phyloP scores from a whole-genome alignment of 2,797 vertebrate genomes.

The Chelon labrosus region DNA sequence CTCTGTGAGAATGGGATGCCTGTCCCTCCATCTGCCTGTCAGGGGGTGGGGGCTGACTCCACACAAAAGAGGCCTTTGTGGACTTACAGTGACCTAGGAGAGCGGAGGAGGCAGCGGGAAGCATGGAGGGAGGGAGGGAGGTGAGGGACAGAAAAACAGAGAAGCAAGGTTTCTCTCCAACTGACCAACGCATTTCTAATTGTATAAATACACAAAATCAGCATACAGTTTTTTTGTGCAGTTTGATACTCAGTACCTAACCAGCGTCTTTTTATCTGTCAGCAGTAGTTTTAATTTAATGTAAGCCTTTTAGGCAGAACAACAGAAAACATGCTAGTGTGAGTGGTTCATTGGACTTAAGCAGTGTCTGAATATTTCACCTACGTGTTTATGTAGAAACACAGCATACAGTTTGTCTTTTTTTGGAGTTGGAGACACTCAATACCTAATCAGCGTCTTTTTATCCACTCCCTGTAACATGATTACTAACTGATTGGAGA shows the following conservation, averaged over 20 bases:
- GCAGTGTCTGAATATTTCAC: not conserved
- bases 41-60: slow-evolving; percentile 56
- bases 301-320: not conserved
- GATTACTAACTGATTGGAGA: no score
- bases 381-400: not conserved
- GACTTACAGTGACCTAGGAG: slow-evolving; percentile 75
- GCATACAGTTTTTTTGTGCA: not conserved
- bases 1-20: slow-evolving; percentile 67
- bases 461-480: no score
- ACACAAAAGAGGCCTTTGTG: slow-evolving; percentile 82
- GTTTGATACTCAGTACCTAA: slow-evolving; percentile 3
- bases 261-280: not conserved
- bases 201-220: not conserved
- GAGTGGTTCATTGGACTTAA: no score
- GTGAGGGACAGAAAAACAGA: not conserved
- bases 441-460: no score
- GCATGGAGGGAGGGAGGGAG: not conserved
- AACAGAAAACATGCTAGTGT: not conserved
- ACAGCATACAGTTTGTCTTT: no score
- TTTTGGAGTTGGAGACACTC: no score
- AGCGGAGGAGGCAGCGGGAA: slow-evolving; percentile 18
- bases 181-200: slow-evolving; percentile 13
- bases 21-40: slow-evolving; percentile 74
- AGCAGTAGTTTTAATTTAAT: slow-evolving; percentile 19
- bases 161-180: slow-evolving; percentile 18